Percentiles rank a stretch among this genome's conserved stretches.
phyloP scores from a whole-genome alignment of 2,797 vertebrate species.

The Hippopotamyrus pictus region DNA sequence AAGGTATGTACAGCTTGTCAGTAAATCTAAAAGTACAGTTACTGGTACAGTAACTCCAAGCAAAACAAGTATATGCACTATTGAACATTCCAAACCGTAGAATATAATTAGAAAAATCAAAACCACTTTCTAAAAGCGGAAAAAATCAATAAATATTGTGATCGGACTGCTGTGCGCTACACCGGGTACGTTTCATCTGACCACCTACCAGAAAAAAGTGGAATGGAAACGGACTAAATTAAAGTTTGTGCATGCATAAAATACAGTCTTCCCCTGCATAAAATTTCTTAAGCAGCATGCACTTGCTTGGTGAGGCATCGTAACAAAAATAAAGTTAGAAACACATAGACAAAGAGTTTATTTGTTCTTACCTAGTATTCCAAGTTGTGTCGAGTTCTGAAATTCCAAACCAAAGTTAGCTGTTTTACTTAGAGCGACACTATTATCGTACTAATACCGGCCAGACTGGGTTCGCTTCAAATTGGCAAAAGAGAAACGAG shows the following conservation, averaged over 20 bases:
- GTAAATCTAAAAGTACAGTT: background rate
- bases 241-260: background rate
- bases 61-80: background rate
- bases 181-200: background rate
- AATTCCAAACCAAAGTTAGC: conserved; percentile 25
- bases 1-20: background rate
- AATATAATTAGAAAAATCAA: background rate
- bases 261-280: background rate
- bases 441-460: conserved; percentile 23
- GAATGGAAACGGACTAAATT: background rate
- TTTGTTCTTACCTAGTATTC: conserved; percentile 29
- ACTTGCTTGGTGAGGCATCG: background rate
- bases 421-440: conserved; percentile 24
- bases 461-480: conserved; percentile 15
- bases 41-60: background rate
- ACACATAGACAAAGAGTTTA: background rate
- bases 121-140: background rate
- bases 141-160: background rate
- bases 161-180: background rate
- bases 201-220: background rate
- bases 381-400: conserved; percentile 22
- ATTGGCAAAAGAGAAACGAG: conserved; percentile 24
- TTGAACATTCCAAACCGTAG: background rate
- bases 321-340: background rate
- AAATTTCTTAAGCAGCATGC: conserved; percentile 4